phyloP scores from a whole-genome alignment of 2,113 vertebrate species.

The Epinephelus moara region DNA sequence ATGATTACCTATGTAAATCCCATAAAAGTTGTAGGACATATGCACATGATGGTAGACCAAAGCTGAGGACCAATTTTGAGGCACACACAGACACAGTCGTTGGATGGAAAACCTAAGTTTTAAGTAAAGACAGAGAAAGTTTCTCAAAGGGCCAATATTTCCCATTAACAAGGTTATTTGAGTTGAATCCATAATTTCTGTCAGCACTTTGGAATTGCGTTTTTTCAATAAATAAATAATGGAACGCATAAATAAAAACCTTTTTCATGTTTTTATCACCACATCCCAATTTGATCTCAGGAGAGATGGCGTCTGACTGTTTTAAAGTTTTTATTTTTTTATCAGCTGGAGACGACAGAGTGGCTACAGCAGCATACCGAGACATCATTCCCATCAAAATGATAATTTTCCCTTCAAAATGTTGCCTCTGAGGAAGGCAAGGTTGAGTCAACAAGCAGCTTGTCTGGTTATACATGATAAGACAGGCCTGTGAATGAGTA shows the following conservation, averaged over 20 bases:
- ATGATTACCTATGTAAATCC: background rate
- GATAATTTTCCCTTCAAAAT: conserved; percentile 71
- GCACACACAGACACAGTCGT: background rate
- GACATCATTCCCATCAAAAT: conserved; percentile 77
- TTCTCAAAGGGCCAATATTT: conserved; percentile 25
- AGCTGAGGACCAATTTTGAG: background rate
- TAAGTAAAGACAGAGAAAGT: background rate
- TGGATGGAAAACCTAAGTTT: background rate
- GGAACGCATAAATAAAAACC: conserved; percentile 31
- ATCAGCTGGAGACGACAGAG: conserved; percentile 61
- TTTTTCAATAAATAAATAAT: conserved; percentile 51
- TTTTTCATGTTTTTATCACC: conserved; percentile 45
- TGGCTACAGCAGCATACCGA: conserved; percentile 56
- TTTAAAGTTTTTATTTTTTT: conserved; percentile 43
- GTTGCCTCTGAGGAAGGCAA: conserved; percentile 67
- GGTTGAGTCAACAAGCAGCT: conserved; percentile 78
- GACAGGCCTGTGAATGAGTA: conserved; percentile 59
- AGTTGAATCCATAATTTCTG: conserved; percentile 49
- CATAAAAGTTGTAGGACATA: background rate
- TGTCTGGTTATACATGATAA: conserved; percentile 77
- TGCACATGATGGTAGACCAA: background rate
- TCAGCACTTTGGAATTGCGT: conserved; percentile 16
- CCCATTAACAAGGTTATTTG: background rate
- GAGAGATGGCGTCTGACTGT: conserved; percentile 53
- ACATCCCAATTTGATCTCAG: conserved; percentile 50